These are phyloP conservation scores for Acipenser oxyrinchus DNA, from an alignment of 2,797 vertebrate species.

Conservation along the genomic window DNA sequence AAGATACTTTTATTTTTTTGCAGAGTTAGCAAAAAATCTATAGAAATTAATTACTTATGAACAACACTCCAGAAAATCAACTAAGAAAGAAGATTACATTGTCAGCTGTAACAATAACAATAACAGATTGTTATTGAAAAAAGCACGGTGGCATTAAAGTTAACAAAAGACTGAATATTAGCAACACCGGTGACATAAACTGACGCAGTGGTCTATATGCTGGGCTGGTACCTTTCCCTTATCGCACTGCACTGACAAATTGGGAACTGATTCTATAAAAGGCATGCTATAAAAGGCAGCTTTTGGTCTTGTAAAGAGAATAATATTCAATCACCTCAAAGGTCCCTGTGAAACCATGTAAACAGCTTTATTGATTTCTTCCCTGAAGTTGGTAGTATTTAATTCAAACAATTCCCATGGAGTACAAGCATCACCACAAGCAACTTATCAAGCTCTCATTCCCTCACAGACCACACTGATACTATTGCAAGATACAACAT, in stretches of 20 bases:
- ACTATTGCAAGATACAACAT: slow-evolving; percentile 26
- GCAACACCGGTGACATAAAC: too few species aligned
- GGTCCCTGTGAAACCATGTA: slow-evolving; percentile 58
- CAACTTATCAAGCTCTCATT: slow-evolving; percentile 66
- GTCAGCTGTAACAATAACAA: background rate
- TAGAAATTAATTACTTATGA: background rate
- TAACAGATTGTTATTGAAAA: too few species aligned
- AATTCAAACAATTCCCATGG: slow-evolving; percentile 62
- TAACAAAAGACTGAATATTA: too few species aligned
- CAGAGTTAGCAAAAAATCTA: background rate
- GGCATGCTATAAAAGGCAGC: slow-evolving; percentile 20
- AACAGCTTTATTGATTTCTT: slow-evolving; percentile 68
- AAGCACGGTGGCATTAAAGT: too few species aligned
- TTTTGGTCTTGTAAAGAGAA: slow-evolving; percentile 40
- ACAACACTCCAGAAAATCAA: background rate
- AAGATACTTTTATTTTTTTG: too few species aligned
- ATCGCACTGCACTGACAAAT: too few species aligned
- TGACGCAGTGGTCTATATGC: too few species aligned
- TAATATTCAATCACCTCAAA: slow-evolving; percentile 54
- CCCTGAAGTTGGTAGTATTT: slow-evolving; percentile 43
- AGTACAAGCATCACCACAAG: slow-evolving; percentile 49
- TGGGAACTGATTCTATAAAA: too few species aligned
- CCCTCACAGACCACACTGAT: slow-evolving; percentile 40
- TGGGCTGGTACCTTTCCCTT: too few species aligned
- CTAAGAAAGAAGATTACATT: background rate